phyloP scores from a whole-genome alignment of 1,140 invertebrate species.

The Asobara japonica region DNA sequence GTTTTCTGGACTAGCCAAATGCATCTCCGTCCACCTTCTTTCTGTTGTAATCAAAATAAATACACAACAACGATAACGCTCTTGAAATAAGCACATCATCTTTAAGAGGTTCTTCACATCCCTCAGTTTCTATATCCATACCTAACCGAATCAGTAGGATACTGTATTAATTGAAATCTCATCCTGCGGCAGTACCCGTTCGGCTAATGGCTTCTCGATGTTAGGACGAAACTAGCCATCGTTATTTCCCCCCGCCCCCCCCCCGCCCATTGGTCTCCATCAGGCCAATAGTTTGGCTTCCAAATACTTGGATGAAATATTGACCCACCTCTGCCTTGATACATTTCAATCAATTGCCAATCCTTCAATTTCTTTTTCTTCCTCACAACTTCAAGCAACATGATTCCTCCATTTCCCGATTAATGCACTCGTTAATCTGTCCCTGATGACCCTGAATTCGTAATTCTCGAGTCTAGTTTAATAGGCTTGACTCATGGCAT shows the following conservation, averaged over 20 bases:
- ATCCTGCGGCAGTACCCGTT: background rate
- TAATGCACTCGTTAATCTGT: too few species aligned
- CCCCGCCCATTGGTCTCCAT: background rate
- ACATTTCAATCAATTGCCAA: background rate
- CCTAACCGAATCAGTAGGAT: background rate
- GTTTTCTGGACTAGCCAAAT: too few species aligned
- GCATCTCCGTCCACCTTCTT: too few species aligned
- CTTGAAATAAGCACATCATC: background rate
- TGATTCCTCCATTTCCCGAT: constrained; percentile 1
- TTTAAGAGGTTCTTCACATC: background rate
- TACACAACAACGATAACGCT: too few species aligned
- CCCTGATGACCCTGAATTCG: too few species aligned
- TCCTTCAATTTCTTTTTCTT: background rate
- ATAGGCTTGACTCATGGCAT: background rate
- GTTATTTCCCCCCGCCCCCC: too few species aligned
- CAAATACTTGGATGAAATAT: background rate
- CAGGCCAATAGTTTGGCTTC: background rate
- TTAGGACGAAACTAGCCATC: background rate
- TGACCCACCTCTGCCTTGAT: background rate
- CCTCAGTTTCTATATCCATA: background rate
- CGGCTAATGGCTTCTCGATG: constrained; percentile 10
- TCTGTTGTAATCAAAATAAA: too few species aligned
- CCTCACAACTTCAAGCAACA: background rate
- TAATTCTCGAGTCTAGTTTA: too few species aligned
- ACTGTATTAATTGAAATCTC: constrained; percentile 1